Conservation (phyloP, 2,888 invertebrate genomes). For the Pharmacophagus antenor region DNA sequence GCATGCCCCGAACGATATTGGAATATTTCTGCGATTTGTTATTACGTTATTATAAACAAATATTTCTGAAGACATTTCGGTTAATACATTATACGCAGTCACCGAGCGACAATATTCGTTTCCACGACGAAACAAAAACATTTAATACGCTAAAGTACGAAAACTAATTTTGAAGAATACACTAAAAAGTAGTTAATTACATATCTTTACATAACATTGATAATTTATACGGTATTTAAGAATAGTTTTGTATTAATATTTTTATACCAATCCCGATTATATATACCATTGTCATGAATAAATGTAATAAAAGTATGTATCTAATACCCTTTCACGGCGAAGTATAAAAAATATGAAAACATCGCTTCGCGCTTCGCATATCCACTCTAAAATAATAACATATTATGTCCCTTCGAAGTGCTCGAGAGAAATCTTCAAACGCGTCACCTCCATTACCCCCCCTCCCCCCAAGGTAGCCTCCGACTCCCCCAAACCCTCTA, state of each 20-base stretch:
- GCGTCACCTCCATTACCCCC: constrained; percentile 51
- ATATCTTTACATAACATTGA: too few species aligned
- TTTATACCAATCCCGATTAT: too few species aligned
- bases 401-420: constrained; percentile 73
- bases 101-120: too few species aligned
- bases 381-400: constrained; percentile 70
- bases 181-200: too few species aligned
- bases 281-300: too few species aligned
- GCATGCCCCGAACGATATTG: constrained; percentile 39
- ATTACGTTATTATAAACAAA: constrained; percentile 6
- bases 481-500: constrained; percentile 49
- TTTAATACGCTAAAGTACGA: not conserved
- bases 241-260: too few species aligned
- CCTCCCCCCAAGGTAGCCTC: constrained; percentile 39
- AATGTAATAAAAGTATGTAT: not conserved
- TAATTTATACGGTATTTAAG: too few species aligned
- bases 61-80: constrained; percentile 16
- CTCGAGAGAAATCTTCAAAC: constrained; percentile 55
- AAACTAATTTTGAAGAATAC: too few species aligned
- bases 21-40: constrained; percentile 32
- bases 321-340: constrained; percentile 10
- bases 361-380: constrained; percentile 45
- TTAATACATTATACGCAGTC: not conserved
- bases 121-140: too few species aligned
- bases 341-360: constrained; percentile 57